These are phyloP conservation scores for Daptonema setosum DNA, from an alignment of 2,888 invertebrate species.

Conservation along the genomic window DNA sequence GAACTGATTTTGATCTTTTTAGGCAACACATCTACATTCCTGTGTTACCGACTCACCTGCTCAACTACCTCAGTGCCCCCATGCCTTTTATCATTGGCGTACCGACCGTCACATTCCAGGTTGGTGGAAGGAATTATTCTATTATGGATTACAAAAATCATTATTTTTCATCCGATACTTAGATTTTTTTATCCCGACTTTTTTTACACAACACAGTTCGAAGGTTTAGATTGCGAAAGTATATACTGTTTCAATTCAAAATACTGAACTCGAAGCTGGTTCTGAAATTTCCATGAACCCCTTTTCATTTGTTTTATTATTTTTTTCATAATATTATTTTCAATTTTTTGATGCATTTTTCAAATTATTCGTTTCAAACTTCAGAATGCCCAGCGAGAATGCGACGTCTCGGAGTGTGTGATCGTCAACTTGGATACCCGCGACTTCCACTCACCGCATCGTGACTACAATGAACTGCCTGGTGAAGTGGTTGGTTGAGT, in stretches of 20 bases:
- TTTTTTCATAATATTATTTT: no score
- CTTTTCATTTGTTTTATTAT: no score
- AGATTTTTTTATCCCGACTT: neutral
- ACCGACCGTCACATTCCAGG: slow-evolving; percentile 55
- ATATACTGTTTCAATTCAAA: no score
- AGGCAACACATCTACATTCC: slow-evolving; percentile 88
- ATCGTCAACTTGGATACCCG: slow-evolving; percentile 77
- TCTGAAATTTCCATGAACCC: no score
- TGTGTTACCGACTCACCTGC: slow-evolving; percentile 62
- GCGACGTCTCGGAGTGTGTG: slow-evolving; percentile 78
- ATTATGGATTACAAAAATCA: neutral
- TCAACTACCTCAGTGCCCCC: slow-evolving; percentile 56
- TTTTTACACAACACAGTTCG: no score
- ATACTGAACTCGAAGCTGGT: no score
- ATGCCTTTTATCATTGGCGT: slow-evolving; percentile 96
- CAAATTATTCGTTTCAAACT: no score
- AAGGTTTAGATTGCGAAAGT: no score
- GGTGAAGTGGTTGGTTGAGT: slow-evolving; percentile 54
- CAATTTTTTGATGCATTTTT: no score
- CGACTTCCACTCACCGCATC: slow-evolving; percentile 59
- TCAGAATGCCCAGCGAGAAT: slow-evolving; percentile 44
- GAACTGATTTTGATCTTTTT: slow-evolving; percentile 10
- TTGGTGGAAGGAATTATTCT: neutral
- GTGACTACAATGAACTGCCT: slow-evolving; percentile 70
- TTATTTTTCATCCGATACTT: neutral